A percentile compares a stretch with the other conserved stretches of the same genome.
phyloP scores from a whole-genome alignment of 2,888 invertebrate genomes.

The Leucania comma region DNA sequence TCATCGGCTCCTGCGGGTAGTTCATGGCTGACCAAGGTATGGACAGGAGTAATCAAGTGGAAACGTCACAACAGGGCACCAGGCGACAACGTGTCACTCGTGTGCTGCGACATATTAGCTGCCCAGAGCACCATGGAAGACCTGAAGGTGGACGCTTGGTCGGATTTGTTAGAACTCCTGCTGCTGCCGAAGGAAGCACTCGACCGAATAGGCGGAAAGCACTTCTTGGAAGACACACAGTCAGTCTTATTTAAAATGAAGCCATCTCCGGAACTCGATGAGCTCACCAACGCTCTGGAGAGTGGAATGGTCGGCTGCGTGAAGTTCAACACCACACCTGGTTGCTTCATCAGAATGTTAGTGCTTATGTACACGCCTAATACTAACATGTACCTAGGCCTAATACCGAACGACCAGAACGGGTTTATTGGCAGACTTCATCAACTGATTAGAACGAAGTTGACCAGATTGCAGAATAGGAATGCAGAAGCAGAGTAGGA shows the following conservation, averaged over 20 bases:
- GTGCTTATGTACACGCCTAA: slow-evolving; percentile 24
- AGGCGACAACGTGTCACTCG: neutral
- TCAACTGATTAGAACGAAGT: neutral
- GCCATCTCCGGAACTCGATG: slow-evolving; percentile 7
- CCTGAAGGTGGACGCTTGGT: slow-evolving; percentile 16
- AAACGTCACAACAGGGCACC: slow-evolving; percentile 9
- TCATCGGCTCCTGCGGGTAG: neutral
- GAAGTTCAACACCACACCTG: slow-evolving; percentile 9
- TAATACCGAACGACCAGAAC: slow-evolving; percentile 35
- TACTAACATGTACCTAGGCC: slow-evolving; percentile 16
- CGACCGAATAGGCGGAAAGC: neutral
- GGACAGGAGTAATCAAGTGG: slow-evolving; percentile 37
- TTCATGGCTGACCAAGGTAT: slow-evolving; percentile 7
- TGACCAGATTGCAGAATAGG: neutral
- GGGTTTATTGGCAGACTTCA: slow-evolving; percentile 23
- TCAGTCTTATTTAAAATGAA: slow-evolving; percentile 24
- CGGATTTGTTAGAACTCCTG: slow-evolving; percentile 19
- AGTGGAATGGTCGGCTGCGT: slow-evolving; percentile 31
- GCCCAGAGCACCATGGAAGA: neutral
- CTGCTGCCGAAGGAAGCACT: slow-evolving; percentile 26
- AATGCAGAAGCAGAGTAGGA: neutral
- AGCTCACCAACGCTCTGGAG: slow-evolving; percentile 13
- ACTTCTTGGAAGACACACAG: slow-evolving; percentile 4
- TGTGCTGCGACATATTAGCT: slow-evolving; percentile 18
- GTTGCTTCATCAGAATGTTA: slow-evolving; percentile 18